Evolutionary conservation across 1,140 invertebrate species (phyloP), one percentile per base, ranked within the genome.

Genomic region (Choristoneura fumiferana): DNA sequence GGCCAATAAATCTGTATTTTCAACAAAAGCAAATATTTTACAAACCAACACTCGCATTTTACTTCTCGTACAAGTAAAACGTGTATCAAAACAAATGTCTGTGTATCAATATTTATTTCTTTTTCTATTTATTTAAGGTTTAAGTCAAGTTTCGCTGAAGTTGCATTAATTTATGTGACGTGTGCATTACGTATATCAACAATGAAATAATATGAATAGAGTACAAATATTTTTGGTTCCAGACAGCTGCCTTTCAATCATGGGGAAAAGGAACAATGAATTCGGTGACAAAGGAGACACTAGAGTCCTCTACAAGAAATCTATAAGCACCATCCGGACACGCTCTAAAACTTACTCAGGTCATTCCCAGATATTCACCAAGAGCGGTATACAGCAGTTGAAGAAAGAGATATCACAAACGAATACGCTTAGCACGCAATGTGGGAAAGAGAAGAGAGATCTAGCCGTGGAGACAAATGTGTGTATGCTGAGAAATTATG

Each of bases 401-500:
- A 75, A 70, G 49, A 73, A 69, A 53, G 67, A 72, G 38, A 12
- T 68, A 49, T 57, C 67, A 14, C 54, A 70, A 15, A 52, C 39
- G 14, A 53, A 66, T 0, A 37, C 43, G 2, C 71, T 72, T 40
- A 76, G 73, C 38, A 58, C 62, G 18, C 59, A 76, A 1, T 66
- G 66, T 34, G 63, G 61, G 0, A 76, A 64, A 60, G 15, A 74
- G 0, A 87, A 84, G 71, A 69, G 72, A 58, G 81, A 84, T 56
- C 62, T 84, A 10, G 78, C 80, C 34, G 63, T 87, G 2, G 81
- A 81, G 71, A 84, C 81, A 4, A 77, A 82, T 49, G 52, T 81
- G 37, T 87, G 81, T 45, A 67, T 75, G 29, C 36, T 82, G 8
- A 73, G 76, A 53, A 70, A 72, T 8, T 72, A 77, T 62, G 76